Conservation (phyloP, 2,113 vertebrate genomes). For the Pterocles burchelli region DNA sequence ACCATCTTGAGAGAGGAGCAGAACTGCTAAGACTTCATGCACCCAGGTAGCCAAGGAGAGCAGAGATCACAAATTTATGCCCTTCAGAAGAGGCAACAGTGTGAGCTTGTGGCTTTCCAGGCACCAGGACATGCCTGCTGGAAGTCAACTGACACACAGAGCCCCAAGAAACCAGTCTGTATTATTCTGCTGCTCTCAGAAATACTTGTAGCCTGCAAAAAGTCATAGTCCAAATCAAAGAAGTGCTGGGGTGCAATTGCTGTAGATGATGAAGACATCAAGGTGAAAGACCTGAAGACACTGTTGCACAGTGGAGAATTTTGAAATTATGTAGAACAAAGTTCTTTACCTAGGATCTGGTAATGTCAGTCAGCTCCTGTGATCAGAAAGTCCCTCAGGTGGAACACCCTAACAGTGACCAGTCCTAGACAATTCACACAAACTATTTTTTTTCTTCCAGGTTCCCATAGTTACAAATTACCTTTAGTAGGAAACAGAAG, state of each 20-base stretch:
- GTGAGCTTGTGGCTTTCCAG: background rate
- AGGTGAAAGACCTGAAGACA: background rate
- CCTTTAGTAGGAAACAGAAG: background rate
- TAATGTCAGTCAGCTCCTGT: accelerated
- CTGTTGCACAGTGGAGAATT: background rate
- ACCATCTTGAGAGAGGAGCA: background rate
- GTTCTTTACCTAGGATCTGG: background rate
- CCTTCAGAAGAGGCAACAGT: background rate
- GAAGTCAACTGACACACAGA: background rate
- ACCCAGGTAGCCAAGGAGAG: background rate
- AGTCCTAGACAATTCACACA: background rate
- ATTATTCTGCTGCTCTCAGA: background rate
- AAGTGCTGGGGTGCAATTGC: background rate
- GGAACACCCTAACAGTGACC: background rate
- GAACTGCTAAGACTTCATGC: background rate
- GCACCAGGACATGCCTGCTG: background rate
- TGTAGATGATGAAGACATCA: background rate
- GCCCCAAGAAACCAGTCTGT: background rate
- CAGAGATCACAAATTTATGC: background rate
- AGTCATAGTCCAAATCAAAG: background rate
- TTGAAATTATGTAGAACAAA: background rate
- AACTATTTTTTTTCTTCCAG: too few relatives aligned
- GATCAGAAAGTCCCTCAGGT: background rate
- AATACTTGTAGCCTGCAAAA: background rate
- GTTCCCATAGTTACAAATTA: background rate